Evolutionary conservation across 2,888 invertebrate genomes (phyloP), one percentile per base, ranked within the genome.

Genomic region (Leptopilina drosophilae): DNA sequence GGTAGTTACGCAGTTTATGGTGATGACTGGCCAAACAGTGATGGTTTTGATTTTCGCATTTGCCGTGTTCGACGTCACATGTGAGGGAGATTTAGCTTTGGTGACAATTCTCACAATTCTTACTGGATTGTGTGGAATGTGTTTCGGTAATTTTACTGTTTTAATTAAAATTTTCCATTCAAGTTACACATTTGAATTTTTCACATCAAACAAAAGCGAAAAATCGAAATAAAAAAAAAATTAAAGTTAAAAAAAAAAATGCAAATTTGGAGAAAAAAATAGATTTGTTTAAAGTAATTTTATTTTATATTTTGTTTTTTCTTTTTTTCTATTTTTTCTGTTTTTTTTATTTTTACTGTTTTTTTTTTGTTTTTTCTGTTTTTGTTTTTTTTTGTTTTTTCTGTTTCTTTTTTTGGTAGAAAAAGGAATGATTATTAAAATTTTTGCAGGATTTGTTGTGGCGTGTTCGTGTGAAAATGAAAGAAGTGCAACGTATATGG

Each of bases 91-190:
- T 5, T 90, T 97, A 5, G 93, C 94, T 42, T 94, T 95, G 93
- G 96, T 98, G 9, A 93, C 95, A n/a, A 84, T 94, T 0, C 92
- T 98, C 11, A 96, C 96, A 0, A 90, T 98, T 1, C 93, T 97
- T 59, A 97, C 96, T 78, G 98, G 98, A 14, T 92, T 98, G 26
- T 97, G 98, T 89, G 98, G 98, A 88, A 98, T 98, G 98, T 95
- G 96, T 80, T 97, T 97, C 87, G 97, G 97, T 96, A 93, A 93
- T 93, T 77, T 15, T 11, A 62, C 59, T 40, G 64, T 59, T 33
- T 20, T 76, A 11, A 78, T 12, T 56, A 33, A 40, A 77, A 33
- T 33, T 33, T 33, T 33, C 33, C 33, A 33, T 33, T 33, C 33
- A 33, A 33, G 33, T 33, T 33, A 4, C 33, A 33, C 5, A 33